These are phyloP conservation scores for Isichthys henryi DNA, from an alignment of 2,113 vertebrate species.

Conservation along the genomic window DNA sequence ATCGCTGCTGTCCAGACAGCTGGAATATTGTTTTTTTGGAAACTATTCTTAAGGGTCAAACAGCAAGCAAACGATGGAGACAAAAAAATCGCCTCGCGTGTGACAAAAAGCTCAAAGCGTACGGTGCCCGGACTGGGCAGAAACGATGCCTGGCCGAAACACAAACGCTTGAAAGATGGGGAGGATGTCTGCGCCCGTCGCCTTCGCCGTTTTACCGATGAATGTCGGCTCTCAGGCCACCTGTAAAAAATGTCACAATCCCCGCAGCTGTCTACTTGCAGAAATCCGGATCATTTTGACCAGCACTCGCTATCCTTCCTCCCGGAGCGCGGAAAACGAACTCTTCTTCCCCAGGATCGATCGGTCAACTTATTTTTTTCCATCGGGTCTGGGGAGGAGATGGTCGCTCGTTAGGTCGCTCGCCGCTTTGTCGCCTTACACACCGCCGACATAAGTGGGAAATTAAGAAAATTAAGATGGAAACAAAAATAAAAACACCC, in stretches of 20 bases:
- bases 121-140: neutral
- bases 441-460: constrained; percentile 24
- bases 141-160: neutral
- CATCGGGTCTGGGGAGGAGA: constrained; percentile 34
- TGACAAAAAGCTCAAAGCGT: neutral
- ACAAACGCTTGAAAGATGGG: neutral
- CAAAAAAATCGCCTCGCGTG: neutral
- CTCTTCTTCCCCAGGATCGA: constrained; percentile 29
- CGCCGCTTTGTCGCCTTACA: constrained; percentile 2
- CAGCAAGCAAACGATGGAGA: neutral
- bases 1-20: constrained; percentile 19
- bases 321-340: constrained; percentile 36
- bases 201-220: constrained; percentile 7
- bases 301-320: constrained; percentile 32
- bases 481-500: constrained; percentile 37
- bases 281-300: constrained; percentile 42
- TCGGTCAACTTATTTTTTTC: constrained; percentile 46
- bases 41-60: neutral
- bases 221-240: constrained; percentile 32
- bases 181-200: constrained; percentile 17
- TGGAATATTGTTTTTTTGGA: constrained; percentile 10
- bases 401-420: constrained; percentile 12
- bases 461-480: constrained; percentile 15
- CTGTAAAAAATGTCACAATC: constrained; percentile 40
- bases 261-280: constrained; percentile 22